These are phyloP conservation scores for Babyrousa celebensis DNA, from an alignment of 2,797 vertebrate genomes.

Conservation along the genomic window DNA sequence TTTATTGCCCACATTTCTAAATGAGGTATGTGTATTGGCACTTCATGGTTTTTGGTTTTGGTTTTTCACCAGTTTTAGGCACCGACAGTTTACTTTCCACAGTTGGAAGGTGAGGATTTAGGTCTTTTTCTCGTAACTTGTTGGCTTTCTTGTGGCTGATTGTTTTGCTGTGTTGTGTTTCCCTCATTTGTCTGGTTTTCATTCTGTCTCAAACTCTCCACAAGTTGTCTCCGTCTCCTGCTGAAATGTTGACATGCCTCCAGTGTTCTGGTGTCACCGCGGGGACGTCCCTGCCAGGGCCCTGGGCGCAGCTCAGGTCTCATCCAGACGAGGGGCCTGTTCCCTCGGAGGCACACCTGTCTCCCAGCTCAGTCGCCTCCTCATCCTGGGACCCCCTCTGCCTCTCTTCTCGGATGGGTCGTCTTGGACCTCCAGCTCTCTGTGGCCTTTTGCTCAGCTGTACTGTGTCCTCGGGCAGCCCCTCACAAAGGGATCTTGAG, in stretches of 20 bases:
- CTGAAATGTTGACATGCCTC: background rate
- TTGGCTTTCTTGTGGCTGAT: background rate
- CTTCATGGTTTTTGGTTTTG: background rate
- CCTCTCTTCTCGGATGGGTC: background rate
- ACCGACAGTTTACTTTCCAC: background rate
- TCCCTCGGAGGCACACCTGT: background rate
- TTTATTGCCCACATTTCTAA: background rate
- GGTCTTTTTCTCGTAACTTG: background rate
- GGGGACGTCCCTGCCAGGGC: background rate
- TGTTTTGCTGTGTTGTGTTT: background rate
- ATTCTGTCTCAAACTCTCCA: background rate
- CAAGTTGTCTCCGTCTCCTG: background rate
- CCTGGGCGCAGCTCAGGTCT: rapidly evolving
- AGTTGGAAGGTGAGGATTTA: background rate
- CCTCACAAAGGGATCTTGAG: background rate
- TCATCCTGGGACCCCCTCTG: background rate
- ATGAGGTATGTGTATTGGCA: background rate
- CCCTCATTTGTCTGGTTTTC: background rate
- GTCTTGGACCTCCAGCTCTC: background rate
- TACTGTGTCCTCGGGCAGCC: background rate
- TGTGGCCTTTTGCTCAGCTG: background rate
- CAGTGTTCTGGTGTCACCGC: background rate
- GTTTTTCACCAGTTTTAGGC: background rate
- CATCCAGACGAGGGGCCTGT: background rate
- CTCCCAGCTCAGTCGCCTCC: rapidly evolving